Percentiles rank a stretch among this genome's conserved stretches.
phyloP scores from a whole-genome alignment of 2,888 invertebrate species.

The Coleophora flavipennella region DNA sequence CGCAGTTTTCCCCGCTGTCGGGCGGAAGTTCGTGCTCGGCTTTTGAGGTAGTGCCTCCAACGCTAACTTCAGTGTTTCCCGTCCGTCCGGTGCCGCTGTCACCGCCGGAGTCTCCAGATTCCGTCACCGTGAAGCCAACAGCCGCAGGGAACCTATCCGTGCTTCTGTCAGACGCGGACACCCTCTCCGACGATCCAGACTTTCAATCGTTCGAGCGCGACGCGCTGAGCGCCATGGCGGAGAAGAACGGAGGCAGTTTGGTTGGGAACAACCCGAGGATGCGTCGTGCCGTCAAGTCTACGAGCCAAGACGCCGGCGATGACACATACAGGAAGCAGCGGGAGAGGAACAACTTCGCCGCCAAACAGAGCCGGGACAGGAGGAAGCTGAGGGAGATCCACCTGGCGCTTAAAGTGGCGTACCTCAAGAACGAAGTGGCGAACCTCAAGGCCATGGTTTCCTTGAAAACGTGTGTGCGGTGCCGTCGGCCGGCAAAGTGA shows the following conservation, averaged over 20 bases:
- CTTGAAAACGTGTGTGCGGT: constrained; percentile 24
- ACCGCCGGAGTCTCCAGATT: constrained; percentile 8
- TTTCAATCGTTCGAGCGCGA: constrained; percentile 79
- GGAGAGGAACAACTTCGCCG: constrained; percentile 94
- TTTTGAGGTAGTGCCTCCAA: constrained; percentile 15
- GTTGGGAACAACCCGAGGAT: constrained; percentile 77
- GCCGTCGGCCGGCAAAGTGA: constrained; percentile 21
- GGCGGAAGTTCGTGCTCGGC: constrained; percentile 22
- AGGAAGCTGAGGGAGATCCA: constrained; percentile 93
- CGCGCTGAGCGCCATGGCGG: constrained; percentile 76
- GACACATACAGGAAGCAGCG: constrained; percentile 90
- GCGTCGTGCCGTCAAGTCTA: constrained; percentile 64
- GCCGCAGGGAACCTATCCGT: no score
- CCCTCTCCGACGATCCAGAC: constrained; percentile 58
- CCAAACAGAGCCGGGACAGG: constrained; percentile 93
- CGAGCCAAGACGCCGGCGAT: constrained; percentile 56
- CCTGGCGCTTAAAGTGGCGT: constrained; percentile 89
- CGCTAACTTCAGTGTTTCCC: constrained; percentile 2
- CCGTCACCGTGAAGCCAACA: not conserved
- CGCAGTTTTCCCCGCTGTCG: constrained; percentile 27
- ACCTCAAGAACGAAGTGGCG: constrained; percentile 63
- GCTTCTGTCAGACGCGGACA: constrained; percentile 24
- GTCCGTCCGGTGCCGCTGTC: constrained; percentile 22
- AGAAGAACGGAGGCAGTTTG: constrained; percentile 68
- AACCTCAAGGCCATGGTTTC: constrained; percentile 32